A percentile compares a stretch with the other conserved stretches of the same genome.
phyloP scores from a whole-genome alignment of 2,888 invertebrate genomes.

The Patella pellucida region DNA sequence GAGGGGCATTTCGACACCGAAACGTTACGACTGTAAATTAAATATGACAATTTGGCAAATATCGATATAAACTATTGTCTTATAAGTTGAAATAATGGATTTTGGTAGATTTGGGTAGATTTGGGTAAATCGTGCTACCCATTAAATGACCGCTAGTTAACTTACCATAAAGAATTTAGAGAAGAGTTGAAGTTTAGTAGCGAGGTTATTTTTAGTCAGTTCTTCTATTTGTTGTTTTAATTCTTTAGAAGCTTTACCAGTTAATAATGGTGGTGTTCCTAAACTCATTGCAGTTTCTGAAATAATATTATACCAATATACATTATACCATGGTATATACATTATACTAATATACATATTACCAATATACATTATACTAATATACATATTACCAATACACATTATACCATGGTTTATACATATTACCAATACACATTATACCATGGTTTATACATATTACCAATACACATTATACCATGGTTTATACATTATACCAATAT shows the following conservation, averaged over 20 bases:
- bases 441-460: no score
- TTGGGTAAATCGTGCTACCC: no score
- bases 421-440: not conserved
- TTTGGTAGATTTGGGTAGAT: no score
- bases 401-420: not conserved
- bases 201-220: slow-evolving; percentile 35
- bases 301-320: not conserved
- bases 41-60: no score
- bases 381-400: not conserved
- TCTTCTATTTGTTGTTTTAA: slow-evolving; percentile 50
- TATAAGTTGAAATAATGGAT: no score
- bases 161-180: slow-evolving; percentile 66
- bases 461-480: not conserved
- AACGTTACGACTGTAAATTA: no score
- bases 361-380: not conserved
- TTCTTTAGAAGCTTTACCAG: slow-evolving; percentile 58
- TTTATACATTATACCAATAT: not conserved
- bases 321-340: not conserved
- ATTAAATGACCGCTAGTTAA: not conserved
- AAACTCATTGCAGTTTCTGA: slow-evolving; percentile 56
- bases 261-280: slow-evolving; percentile 52
- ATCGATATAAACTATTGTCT: no score
- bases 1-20: no score
- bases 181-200: slow-evolving; percentile 47
- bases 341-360: no score